Evolutionary conservation across 2,113 vertebrate genomes (phyloP).

Genomic region (Menura novaehollandiae): DNA sequence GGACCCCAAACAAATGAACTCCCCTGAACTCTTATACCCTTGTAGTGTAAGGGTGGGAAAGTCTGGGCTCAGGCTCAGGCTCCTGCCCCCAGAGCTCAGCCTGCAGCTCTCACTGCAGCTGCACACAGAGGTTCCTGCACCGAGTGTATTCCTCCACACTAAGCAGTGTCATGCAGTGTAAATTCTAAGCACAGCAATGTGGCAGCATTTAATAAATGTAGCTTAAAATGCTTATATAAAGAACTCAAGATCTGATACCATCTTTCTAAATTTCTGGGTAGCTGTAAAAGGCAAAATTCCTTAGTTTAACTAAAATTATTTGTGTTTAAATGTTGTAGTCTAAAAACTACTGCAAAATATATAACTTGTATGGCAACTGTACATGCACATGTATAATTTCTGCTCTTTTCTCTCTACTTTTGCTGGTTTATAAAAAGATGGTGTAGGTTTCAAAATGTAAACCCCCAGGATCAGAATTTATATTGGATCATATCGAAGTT

Average conservation of each 20-base stretch:
- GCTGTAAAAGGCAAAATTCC: neutral
- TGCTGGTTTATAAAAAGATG: neutral
- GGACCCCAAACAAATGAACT: neutral
- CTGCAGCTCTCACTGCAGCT: neutral
- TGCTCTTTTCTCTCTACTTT: neutral
- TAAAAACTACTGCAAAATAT: neutral
- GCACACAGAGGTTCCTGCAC: neutral
- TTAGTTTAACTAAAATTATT: neutral
- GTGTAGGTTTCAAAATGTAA: neutral
- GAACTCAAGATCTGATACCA: neutral
- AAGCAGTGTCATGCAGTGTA: neutral
- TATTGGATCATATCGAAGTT: neutral
- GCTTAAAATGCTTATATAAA: neutral
- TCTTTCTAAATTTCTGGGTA: neutral
- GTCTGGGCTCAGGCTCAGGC: neutral
- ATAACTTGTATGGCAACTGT: neutral
- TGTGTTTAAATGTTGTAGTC: accelerated
- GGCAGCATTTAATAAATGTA: neutral
- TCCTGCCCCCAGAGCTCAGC: neutral
- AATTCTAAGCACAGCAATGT: neutral
- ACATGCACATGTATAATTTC: accelerated
- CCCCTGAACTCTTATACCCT: neutral
- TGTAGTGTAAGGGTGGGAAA: neutral
- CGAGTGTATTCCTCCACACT: neutral
- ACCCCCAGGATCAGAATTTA: neutral